Base-by-base conservation (phyloP, 2,113 vertebrate genomes). In the Pogonocichla stellata region DNA sequence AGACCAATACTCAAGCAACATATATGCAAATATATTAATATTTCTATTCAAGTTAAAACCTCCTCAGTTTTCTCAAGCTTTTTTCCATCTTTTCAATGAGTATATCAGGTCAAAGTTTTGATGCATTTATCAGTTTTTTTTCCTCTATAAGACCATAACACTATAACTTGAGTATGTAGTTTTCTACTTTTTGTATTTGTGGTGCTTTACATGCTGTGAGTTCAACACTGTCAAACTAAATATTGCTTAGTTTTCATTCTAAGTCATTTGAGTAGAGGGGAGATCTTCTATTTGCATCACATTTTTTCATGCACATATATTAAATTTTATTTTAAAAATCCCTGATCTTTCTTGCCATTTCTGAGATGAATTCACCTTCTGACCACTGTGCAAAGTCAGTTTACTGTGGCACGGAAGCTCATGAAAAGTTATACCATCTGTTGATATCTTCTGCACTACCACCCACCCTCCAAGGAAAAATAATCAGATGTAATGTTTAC, bases 21-120 rank as follows among this genome's bases (percentile, higher is more conserved):
- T 31, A n/a, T 0, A 0, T 42, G 4, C 2, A 73, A 26, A 64
- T 66, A 70, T 38, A 79, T 12, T 66, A 2, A 13, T 54, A 66
- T n/a, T 74, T 79, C 43, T 48, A 43, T 71, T 71, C 5, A 26
- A 2, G 6, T 50, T 23, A 78, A 86, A 80, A 2, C 8, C 71
- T 57, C 31, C 5, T 53, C 31, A 42, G 36, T 53, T 67, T 61
- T 67, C 14, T 64, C 38, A 66, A 29, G 9, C 1, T 34, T 66
- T 66, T n/a, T 20, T 42, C 20, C 4, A 23, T 58, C 31, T 50
- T 61, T 75, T 74, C 50, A 53, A 17, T 38, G 3, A 60, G 18
- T 31, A 5, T 23, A 28, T 45, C 4, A 72, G 8, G 58, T 33
- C 31, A 80, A 75, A 67, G 19, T 6, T 36, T 34, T 67, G 16